phyloP scores from a whole-genome alignment of 2,113 vertebrate genomes.

The Seriola quinqueradiata region DNA sequence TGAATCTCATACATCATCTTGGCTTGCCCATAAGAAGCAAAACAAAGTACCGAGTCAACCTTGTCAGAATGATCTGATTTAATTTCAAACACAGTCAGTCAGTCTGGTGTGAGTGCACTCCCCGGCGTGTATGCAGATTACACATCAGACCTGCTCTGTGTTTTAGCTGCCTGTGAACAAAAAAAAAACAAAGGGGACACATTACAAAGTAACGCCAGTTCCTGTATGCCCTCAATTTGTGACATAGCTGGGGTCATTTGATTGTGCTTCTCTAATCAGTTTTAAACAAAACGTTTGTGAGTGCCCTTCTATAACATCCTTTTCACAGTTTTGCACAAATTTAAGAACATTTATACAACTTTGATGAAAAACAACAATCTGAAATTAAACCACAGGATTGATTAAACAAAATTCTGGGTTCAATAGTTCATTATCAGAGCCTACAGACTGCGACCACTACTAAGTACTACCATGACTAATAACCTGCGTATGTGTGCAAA shows the following conservation, averaged over 20 bases:
- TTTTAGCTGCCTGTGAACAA: constrained; percentile 24
- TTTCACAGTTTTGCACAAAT: neutral
- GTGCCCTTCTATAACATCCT: neutral
- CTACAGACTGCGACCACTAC: no score
- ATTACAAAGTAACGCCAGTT: neutral
- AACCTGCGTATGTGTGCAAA: neutral
- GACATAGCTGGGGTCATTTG: neutral
- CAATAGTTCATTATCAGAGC: no score
- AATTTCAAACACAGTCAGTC: constrained; percentile 47
- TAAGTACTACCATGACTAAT: neutral
- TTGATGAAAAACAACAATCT: neutral
- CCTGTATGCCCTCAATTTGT: neutral
- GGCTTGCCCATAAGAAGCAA: constrained; percentile 63
- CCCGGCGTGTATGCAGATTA: constrained; percentile 42
- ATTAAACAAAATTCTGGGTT: no score
- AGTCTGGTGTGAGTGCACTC: constrained; percentile 51
- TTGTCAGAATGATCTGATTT: constrained; percentile 66
- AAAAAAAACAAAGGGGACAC: constrained; percentile 38
- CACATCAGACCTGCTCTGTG: constrained; percentile 24
- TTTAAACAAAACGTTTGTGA: no score
- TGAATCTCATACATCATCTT: constrained; percentile 84
- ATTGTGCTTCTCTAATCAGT: neutral
- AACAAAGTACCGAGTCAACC: constrained; percentile 69
- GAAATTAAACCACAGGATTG: neutral
- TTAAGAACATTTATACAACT: neutral